Base-by-base conservation (phyloP, 2,888 invertebrate genomes). In the Ormyrus labotus region DNA sequence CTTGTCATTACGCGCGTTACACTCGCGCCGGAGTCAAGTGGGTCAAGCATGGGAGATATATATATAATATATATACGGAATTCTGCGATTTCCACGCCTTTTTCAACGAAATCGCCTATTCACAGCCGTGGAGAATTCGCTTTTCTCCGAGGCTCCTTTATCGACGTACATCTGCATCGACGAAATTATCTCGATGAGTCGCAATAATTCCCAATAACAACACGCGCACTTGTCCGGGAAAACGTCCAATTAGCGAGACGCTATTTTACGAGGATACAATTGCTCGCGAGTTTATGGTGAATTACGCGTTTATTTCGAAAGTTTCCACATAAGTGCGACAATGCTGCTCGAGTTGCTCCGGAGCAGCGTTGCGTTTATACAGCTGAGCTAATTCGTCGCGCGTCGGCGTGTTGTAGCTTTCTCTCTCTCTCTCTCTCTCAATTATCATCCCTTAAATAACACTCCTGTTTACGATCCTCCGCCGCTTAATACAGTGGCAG, bases 381-480 rank as follows among this genome's bases (percentile, higher is more conserved):
- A 34, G 34, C 34, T 34, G 19, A 47, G 51, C 50, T 63, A 81
- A 85, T 84, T 85, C 84, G 83, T 83, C 77, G 83, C 82, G 78
- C 81, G 83, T 70, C 80, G 75, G 80, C 75, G 73, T 57, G 87
- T 55, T 57, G 87, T 55, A 47, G 51, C 78, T 70, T 0, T 19
- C 34, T 34, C 34, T 34, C 34, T 34, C 34, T 34, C 34, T 34
- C 34, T 34, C 34, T 34, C 78, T 63, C 76, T 89, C 88, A 87
- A 88, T 89, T 88, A 89, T 88, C 88, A 87, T 88, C 87, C 87
- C 88, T 87, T 87, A 87, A 89, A 88, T 88, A 88, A 88, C 86
- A 83, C 86, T 84, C 84, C 85, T 89, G 88, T 89, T 89, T 90
- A 89, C 86, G 88, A 88, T 88, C 86, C 83, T 85, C 82, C 70